These are phyloP conservation scores for Naso thynnoides DNA, from an alignment of 2,797 vertebrate species.

Conservation along the genomic window DNA sequence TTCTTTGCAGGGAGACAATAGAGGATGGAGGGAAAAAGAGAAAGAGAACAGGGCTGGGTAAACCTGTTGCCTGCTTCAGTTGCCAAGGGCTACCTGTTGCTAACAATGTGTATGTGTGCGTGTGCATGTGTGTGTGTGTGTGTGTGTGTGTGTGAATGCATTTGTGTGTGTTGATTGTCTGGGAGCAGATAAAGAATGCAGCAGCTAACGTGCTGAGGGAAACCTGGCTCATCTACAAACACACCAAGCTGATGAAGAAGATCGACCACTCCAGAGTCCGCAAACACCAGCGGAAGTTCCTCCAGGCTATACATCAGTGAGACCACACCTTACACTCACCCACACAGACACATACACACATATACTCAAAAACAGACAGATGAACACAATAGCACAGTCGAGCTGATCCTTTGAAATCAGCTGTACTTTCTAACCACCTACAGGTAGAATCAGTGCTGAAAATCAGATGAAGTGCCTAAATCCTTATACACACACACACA, in stretches of 20 bases:
- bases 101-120: constrained; percentile 59
- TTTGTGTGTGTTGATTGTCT: constrained; percentile 60
- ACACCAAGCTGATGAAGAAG: constrained; percentile 97
- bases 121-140: constrained; percentile 6
- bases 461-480: constrained; percentile 70
- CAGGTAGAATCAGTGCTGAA: constrained; percentile 67
- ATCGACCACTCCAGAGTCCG: constrained; percentile 98
- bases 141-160: too few species aligned
- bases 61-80: constrained; percentile 68
- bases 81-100: constrained; percentile 76
- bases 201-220: constrained; percentile 99
- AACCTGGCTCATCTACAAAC: constrained; percentile 99
- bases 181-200: constrained; percentile 97
- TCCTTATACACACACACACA: constrained; percentile 41
- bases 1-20: constrained; percentile 52
- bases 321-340: constrained; percentile 61
- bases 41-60: constrained; percentile 29
- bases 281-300: constrained; percentile 99
- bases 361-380: background rate
- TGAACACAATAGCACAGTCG: constrained; percentile 25
- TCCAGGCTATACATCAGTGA: constrained; percentile 99
- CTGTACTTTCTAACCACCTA: constrained; percentile 69
- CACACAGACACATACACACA: constrained; percentile 16
- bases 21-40: constrained; percentile 29
- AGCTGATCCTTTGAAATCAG: constrained; percentile 64